Evolutionary conservation across 2,797 vertebrate genomes (phyloP), one percentile per base, ranked within the genome.

Genomic region (Antennarius maculatus): DNA sequence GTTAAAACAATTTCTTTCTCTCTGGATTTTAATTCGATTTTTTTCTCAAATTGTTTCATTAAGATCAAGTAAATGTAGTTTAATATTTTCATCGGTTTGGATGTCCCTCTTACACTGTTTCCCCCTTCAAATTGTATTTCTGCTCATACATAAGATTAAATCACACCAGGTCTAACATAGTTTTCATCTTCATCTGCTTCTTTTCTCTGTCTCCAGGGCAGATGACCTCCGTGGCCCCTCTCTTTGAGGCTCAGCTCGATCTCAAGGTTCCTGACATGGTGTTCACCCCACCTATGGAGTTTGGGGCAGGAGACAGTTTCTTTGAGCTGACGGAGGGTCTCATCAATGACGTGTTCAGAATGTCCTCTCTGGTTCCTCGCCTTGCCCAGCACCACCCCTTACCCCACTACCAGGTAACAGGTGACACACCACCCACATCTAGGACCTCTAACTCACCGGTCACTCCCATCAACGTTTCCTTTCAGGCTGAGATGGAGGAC

Each of bases 391-490:
- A 94, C 65, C 87, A 69, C 0, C 61, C 74, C 16, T 92, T 71
- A 61, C 90, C 88, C 27, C 92, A 97, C 84, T 99, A 98, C 80
- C 96, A 98, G 97, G 97, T 98, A 92, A 56, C 14, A 14, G 17
- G 51, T 47, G 34, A 42, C 13, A 49, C 29, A 10, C 7, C 23
- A 5, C 18, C 8, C 13, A 45, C 27, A 34, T 34, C 29, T 7
- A 39, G 5, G 17, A 28, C 4, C 1, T 34, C 31, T 34, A 8
- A 34, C 5, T 5, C 7, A 8, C 31, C 4, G 31, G 7, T 10
- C 9, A 7, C 12, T 9, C 10, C 7, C 12, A 8, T 54, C 17
- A 50, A 13, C 2, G 13, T 27, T 29, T 29, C 48, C 48, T 23
- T 7, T n/a, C 69, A 99, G 96, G 93, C 74, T 3, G 95, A 95